Evolutionary conservation across 2,113 vertebrate species (phyloP).

Genomic region (Hucho hucho): DNA sequence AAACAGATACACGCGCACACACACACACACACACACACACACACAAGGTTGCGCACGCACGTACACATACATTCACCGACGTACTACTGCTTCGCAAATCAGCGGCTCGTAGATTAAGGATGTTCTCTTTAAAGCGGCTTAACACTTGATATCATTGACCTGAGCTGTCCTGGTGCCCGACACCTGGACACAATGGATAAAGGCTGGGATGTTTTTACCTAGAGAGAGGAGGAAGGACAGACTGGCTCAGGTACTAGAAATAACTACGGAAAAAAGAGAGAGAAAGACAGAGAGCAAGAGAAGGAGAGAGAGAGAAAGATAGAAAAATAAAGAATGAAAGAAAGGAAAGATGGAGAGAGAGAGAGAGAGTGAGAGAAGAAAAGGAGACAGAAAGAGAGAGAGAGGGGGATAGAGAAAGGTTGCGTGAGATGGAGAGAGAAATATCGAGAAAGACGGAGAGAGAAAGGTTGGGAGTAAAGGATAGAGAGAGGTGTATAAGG

Average conservation of each 20-base stretch:
- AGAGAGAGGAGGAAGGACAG: not conserved
- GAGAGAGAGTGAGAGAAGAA: not conserved
- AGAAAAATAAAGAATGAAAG: no score
- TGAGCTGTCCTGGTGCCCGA: conserved; percentile 16
- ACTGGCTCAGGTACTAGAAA: not conserved
- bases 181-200: not conserved
- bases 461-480: not conserved
- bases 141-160: conserved; percentile 33
- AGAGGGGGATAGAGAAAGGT: not conserved
- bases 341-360: not conserved
- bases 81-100: conserved; percentile 17
- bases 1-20: not conserved
- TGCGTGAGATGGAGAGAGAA: not conserved
- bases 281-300: not conserved
- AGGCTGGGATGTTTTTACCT: not conserved
- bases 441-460: not conserved
- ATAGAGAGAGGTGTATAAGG: not conserved
- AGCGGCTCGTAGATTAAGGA: conserved; percentile 22
- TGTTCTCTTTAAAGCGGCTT: conserved; percentile 39
- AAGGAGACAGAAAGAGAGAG: not conserved
- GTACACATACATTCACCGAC: not conserved
- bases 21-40: conserved; percentile 1
- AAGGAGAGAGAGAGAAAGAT: not conserved
- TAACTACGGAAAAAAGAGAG: not conserved
- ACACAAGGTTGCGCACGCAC: not conserved